These are phyloP conservation scores for Brachyistius frenatus DNA, from an alignment of 2,113 vertebrate genomes.

Conservation along the genomic window DNA sequence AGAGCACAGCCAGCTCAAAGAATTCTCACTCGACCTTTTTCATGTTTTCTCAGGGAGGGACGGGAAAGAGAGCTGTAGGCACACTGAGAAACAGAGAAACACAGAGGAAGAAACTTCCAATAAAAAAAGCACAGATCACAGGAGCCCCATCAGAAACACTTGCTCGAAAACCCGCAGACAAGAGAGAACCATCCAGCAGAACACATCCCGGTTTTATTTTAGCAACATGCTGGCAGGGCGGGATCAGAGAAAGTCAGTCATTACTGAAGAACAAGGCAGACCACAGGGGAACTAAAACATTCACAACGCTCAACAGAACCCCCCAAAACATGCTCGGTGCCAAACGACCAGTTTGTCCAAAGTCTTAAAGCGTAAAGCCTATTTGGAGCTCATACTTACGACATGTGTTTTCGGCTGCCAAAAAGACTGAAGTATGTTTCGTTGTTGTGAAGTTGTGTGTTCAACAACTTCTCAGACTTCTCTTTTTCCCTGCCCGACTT, in stretches of 20 bases:
- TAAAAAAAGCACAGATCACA: slow-evolving; percentile 63
- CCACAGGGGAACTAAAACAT: slow-evolving; percentile 36
- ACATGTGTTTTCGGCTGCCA: slow-evolving; percentile 40
- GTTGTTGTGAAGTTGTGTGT: neutral
- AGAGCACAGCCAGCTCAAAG: slow-evolving; percentile 39
- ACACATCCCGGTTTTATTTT: slow-evolving; percentile 53
- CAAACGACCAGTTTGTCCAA: slow-evolving; percentile 9
- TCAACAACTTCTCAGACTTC: neutral
- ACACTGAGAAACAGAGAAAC: slow-evolving; percentile 20
- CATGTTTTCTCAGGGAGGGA: slow-evolving; percentile 33
- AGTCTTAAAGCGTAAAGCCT: slow-evolving; percentile 14
- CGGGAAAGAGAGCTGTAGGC: slow-evolving; percentile 47
- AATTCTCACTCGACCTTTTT: slow-evolving; percentile 39
- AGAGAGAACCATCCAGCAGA: slow-evolving; percentile 45
- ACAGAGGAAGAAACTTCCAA: slow-evolving; percentile 51
- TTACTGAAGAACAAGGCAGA: slow-evolving; percentile 27
- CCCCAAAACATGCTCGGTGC: slow-evolving; percentile 19
- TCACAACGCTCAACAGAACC: slow-evolving; percentile 11
- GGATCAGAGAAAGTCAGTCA: slow-evolving; percentile 50
- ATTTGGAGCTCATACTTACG: slow-evolving; percentile 60
- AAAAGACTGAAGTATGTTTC: slow-evolving; percentile 15
- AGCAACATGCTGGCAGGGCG: slow-evolving; percentile 29
- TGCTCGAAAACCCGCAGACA: slow-evolving; percentile 34
- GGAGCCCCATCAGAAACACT: slow-evolving; percentile 50
- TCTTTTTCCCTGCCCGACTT: slow-evolving; percentile 30